Base-by-base conservation (phyloP, 1,140 invertebrate genomes). In the Habropoda laboriosa region DNA sequence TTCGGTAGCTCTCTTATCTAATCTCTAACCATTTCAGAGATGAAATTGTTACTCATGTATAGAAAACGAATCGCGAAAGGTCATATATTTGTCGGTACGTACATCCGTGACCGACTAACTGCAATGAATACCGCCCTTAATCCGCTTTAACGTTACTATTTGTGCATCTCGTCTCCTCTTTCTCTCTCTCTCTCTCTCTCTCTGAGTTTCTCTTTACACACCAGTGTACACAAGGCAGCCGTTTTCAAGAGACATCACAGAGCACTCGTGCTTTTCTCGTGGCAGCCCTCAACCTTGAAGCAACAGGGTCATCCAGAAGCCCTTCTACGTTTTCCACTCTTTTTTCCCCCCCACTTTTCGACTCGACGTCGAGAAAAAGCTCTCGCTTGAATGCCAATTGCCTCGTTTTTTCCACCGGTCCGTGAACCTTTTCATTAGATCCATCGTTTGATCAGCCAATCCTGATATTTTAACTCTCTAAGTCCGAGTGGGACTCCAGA, bases 291-390 rank as follows among this genome's bases (percentile, higher is more conserved):
- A 45, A 70, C 53, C 64, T 58, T 55, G 75, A 60, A 58, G 75
- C 75, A 77, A 70, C 75, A 70, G 66, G 66, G 53, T 77, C 55
- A 77, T 77, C 42, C 49, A 73, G 38, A 53, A 30, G 35, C 70
- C 30, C 70, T 45, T 13, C n/a, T 38, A 10, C 40, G 30, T 64
- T 57, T 57, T 47, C 24, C 49, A 42, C 30, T 42, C n/a, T n/a
- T n/a, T 64, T 42, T 61, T 55, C 1, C 0, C 45, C n/a, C 12
- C 7, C 2, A 4, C n/a, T 18, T 27, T 40, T 38, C 3, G 21
- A 35, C 57, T 45, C 24, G 8, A 47, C 18, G 30, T 13, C n/a
- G 21, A 12, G 18, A 3, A 3, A 24, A 66, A 45, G 12, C n/a
- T 21, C 47, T 49, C 47, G n/a, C n/a, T n/a, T n/a, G n/a, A n/a